Evolutionary conservation across 2,113 vertebrate species (phyloP).

Genomic region (Pimephales promelas): DNA sequence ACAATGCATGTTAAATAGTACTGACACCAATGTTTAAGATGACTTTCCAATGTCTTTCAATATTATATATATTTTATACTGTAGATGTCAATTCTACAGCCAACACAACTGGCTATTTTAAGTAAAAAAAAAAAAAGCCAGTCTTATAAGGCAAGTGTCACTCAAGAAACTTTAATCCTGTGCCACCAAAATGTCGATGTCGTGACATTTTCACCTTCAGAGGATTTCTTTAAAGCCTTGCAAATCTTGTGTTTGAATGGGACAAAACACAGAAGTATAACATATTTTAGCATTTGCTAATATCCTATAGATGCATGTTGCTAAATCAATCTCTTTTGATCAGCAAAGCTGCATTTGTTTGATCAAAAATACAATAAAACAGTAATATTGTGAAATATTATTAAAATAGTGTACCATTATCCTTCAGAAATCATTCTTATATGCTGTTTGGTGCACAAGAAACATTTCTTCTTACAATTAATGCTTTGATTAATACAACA

Average conservation of each 20-base stretch:
- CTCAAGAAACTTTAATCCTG: slow-evolving; percentile 32
- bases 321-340: too few relatives aligned
- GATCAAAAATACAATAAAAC: not conserved
- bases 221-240: not conserved
- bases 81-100: not conserved
- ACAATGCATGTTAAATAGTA: not conserved
- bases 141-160: slow-evolving; percentile 12
- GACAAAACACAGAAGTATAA: not conserved
- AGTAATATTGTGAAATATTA: too few relatives aligned
- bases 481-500: too few relatives aligned
- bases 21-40: not conserved
- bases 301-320: too few relatives aligned
- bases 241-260: not conserved
- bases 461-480: too few relatives aligned
- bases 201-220: slow-evolving; percentile 7
- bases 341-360: too few relatives aligned
- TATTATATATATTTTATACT: too few relatives aligned
- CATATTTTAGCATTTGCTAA: not conserved
- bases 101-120: not conserved
- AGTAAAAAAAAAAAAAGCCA: not conserved
- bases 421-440: too few relatives aligned
- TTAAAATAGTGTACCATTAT: too few relatives aligned
- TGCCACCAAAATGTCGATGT: slow-evolving; percentile 19
- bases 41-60: not conserved
- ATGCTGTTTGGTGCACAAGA: too few relatives aligned